Percentiles rank a stretch among this genome's conserved stretches.
Evolutionary conservation across 1,140 invertebrate genomes (phyloP).

Genomic region (Rhizoglyphus robini): DNA sequence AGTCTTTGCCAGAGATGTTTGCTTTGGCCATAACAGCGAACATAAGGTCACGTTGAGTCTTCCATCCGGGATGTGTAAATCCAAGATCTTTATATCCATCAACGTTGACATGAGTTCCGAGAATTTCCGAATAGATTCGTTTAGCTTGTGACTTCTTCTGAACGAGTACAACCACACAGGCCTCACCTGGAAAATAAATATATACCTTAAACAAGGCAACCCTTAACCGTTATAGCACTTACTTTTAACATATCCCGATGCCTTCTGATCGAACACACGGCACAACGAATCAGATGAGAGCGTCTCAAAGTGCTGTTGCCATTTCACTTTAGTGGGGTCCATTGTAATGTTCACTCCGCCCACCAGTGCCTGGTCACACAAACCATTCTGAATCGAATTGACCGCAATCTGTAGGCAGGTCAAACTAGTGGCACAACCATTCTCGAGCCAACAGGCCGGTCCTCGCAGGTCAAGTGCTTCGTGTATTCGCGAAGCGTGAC

Average conservation of each 20-base stretch:
- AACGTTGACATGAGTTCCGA: slow-evolving; percentile 43
- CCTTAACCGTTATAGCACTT: slow-evolving; percentile 29
- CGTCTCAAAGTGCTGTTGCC: slow-evolving; percentile 39
- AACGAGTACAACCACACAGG: slow-evolving; percentile 59
- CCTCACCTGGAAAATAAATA: slow-evolving; percentile 51
- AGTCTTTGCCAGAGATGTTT: slow-evolving; percentile 57
- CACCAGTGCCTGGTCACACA: slow-evolving; percentile 35
- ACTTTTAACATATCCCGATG: slow-evolving; percentile 52
- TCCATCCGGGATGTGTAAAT: slow-evolving; percentile 65
- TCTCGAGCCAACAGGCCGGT: slow-evolving; percentile 84
- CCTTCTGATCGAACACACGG: slow-evolving; percentile 48
- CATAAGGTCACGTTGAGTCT: slow-evolving; percentile 68
- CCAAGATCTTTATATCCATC: slow-evolving; percentile 46
- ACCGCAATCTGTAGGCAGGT: slow-evolving; percentile 70
- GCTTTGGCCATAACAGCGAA: slow-evolving; percentile 66
- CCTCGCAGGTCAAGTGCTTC: slow-evolving; percentile 80
- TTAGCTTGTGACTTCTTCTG: slow-evolving; percentile 59
- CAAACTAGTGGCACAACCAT: slow-evolving; percentile 84
- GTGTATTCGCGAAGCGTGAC: slow-evolving; percentile 89
- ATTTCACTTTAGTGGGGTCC: slow-evolving; percentile 37
- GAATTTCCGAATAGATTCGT: slow-evolving; percentile 66
- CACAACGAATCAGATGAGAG: slow-evolving; percentile 39
- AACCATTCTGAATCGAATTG: not conserved
- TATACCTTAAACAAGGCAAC: not conserved
- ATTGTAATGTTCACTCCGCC: slow-evolving; percentile 38